Conservation (phyloP, 2,113 vertebrate genomes). For the Hypomesus transpacificus region DNA sequence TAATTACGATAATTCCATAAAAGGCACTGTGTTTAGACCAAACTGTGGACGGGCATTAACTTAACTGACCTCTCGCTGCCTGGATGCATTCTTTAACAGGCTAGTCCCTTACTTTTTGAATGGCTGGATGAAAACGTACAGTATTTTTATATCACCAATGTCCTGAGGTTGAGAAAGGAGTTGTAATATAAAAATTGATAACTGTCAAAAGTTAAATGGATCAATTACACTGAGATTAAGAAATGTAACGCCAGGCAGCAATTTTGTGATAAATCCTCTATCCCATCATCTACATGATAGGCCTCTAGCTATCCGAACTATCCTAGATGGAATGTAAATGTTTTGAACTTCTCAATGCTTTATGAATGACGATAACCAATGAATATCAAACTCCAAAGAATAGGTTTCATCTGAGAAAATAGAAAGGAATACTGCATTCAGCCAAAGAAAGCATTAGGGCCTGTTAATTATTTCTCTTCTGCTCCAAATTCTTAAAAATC, state of each 20-base stretch:
- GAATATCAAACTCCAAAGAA: slow-evolving; percentile 42
- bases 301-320: too few relatives aligned
- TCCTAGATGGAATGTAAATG: background rate
- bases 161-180: too few relatives aligned
- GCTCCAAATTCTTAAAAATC: slow-evolving; percentile 54
- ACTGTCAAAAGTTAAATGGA: too few relatives aligned
- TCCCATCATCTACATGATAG: too few relatives aligned
- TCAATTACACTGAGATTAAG: too few relatives aligned
- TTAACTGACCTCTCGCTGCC: slow-evolving; percentile 69
- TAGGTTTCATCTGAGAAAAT: slow-evolving; percentile 49
- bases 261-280: background rate
- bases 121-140: background rate
- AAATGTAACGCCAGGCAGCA: too few relatives aligned
- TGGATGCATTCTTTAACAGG: slow-evolving; percentile 43
- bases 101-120: slow-evolving; percentile 50
- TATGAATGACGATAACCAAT: background rate
- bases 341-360: background rate
- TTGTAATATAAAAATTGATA: too few relatives aligned
- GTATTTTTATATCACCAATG: too few relatives aligned
- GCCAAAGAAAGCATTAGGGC: slow-evolving; percentile 51
- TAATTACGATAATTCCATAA: slow-evolving; percentile 84
- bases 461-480: slow-evolving; percentile 37
- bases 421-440: slow-evolving; percentile 45
- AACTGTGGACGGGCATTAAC: slow-evolving; percentile 72
- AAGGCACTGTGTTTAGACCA: slow-evolving; percentile 76